Conservation (phyloP, 2,888 invertebrate genomes). For the Pachydiplax longipennis region DNA sequence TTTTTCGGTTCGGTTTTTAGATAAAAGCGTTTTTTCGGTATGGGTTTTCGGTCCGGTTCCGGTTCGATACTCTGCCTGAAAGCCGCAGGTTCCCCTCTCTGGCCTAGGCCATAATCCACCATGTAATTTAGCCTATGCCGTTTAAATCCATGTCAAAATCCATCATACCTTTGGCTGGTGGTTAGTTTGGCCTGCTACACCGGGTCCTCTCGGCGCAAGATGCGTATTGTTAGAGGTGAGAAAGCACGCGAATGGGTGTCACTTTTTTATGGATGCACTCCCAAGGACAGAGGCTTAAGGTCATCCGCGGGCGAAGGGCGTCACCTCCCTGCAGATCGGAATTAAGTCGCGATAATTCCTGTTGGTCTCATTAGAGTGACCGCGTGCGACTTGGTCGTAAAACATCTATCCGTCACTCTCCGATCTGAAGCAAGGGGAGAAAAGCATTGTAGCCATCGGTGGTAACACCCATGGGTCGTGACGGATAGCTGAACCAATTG, state of each 20-base stretch:
- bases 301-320: not conserved
- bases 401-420: not conserved
- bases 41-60: too few relatives aligned
- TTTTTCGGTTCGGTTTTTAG: too few relatives aligned
- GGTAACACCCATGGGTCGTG: not conserved
- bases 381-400: not conserved
- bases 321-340: not conserved
- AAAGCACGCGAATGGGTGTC: not conserved
- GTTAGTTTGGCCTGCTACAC: too few relatives aligned
- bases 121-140: too few relatives aligned
- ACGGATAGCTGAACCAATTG: not conserved
- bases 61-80: too few relatives aligned
- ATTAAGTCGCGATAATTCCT: not conserved
- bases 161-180: too few relatives aligned
- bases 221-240: not conserved
- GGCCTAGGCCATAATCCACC: too few relatives aligned
- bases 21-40: too few relatives aligned
- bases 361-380: not conserved
- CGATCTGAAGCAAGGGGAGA: not conserved
- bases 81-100: too few relatives aligned
- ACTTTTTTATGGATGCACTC: not conserved
- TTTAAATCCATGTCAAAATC: too few relatives aligned
- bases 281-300: not conserved
- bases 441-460: not conserved
- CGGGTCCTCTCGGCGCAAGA: too few relatives aligned